phyloP scores from a whole-genome alignment of 2,888 invertebrate genomes.

The Brachyopa scutellaris region DNA sequence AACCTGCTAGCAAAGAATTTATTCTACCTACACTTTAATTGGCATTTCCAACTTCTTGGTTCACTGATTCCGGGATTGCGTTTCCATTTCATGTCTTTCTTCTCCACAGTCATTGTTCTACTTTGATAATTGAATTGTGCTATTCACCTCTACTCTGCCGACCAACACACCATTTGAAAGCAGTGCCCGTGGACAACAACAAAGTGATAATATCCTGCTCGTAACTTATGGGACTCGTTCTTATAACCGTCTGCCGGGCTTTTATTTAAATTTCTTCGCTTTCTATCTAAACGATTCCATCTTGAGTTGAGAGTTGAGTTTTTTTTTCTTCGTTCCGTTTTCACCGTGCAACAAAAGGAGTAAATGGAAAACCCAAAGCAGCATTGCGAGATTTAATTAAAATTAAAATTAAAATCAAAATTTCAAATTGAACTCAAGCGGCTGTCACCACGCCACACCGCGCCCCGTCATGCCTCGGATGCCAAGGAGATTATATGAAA shows the following conservation, averaged over 20 bases:
- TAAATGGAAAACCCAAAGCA: conserved; percentile 36
- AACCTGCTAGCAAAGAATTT: conserved; percentile 40
- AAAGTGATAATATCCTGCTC: conserved; percentile 24
- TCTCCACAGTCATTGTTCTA: conserved; percentile 29
- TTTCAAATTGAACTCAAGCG: conserved; percentile 39
- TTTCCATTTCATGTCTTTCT: conserved; percentile 46
- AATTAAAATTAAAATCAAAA: conserved; percentile 65
- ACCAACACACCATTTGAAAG: conserved; percentile 8
- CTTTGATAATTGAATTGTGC: conserved; percentile 64
- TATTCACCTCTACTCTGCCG: conserved; percentile 44
- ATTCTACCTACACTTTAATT: conserved; percentile 57
- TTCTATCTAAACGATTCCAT: conserved; percentile 10
- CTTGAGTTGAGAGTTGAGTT: neutral
- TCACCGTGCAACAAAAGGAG: neutral
- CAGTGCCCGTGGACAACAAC: conserved; percentile 28
- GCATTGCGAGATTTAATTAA: conserved; percentile 64
- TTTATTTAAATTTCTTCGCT: conserved; percentile 53
- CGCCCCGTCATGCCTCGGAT: neutral
- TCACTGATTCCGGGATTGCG: conserved; percentile 55
- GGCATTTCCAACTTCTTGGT: conserved; percentile 64
- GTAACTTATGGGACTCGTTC: conserved; percentile 24
- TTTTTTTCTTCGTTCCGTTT: neutral
- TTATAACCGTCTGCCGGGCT: conserved; percentile 11
- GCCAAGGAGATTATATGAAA: neutral
- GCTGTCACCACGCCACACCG: too few species aligned